phyloP scores from a whole-genome alignment of 2,888 invertebrate genomes.

The Acronicta psi region DNA sequence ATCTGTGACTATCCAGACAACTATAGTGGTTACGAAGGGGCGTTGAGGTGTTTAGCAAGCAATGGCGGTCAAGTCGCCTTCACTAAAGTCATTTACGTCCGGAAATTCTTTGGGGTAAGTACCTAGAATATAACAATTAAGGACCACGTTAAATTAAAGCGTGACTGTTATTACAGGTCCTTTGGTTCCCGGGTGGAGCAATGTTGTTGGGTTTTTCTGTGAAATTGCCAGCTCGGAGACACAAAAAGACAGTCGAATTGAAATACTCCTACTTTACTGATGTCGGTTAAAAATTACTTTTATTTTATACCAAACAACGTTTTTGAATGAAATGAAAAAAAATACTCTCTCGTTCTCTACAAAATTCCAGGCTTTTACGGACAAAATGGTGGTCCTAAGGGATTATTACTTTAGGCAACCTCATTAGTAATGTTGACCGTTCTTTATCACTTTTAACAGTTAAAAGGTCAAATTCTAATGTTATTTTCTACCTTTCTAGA shows the following conservation, averaged over 20 bases:
- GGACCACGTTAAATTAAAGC: no score
- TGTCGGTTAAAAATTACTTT: not conserved
- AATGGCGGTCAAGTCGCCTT: constrained; percentile 96
- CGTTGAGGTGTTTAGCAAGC: constrained; percentile 93
- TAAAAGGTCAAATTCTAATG: constrained; percentile 1
- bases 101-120: constrained; percentile 93
- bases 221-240: no score
- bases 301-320: not conserved
- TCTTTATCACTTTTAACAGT: constrained; percentile 1
- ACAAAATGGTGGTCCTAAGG: constrained; percentile 7
- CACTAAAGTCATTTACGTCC: constrained; percentile 94
- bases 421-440: constrained; percentile 4
- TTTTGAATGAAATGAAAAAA: not conserved
- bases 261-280: no score
- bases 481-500: not conserved
- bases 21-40: constrained; percentile 96
- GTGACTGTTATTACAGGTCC: no score
- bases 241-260: no score
- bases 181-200: no score
- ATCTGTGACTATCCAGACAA: constrained; percentile 95
- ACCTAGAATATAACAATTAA: no score
- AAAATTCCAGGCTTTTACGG: constrained; percentile 12
- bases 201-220: no score
- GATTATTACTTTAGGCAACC: constrained; percentile 23
- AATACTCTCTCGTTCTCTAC: constrained; percentile 22